Evolutionary conservation across 2,888 invertebrate genomes (phyloP).

Genomic region (Cotesia congregata): DNA sequence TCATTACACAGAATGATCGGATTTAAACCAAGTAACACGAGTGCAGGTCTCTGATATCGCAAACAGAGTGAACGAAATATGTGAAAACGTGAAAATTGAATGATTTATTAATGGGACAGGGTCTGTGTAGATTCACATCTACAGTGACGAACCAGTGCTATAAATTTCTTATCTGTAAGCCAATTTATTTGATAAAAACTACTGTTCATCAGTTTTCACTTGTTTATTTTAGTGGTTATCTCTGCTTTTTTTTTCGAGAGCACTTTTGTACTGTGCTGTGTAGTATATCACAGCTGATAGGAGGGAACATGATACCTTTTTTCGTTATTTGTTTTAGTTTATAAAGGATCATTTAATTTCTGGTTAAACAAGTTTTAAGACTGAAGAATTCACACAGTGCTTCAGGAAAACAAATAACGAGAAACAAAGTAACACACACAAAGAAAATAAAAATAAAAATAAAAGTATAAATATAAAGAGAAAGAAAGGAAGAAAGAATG

Average conservation of each 20-base stretch:
- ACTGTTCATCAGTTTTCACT: background rate
- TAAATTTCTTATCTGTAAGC: background rate
- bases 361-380: slow-evolving; percentile 1
- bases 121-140: background rate
- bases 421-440: slow-evolving; percentile 40
- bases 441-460: slow-evolving; percentile 29
- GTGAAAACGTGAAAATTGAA: slow-evolving; percentile 33
- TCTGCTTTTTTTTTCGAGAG: background rate
- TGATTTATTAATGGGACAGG: slow-evolving; percentile 21
- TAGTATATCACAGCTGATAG: background rate
- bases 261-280: background rate
- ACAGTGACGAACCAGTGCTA: background rate
- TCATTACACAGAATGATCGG: slow-evolving; percentile 39
- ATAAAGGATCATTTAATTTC: background rate
- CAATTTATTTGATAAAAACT: background rate
- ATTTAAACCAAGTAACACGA: slow-evolving; percentile 31
- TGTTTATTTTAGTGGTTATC: background rate
- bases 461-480: slow-evolving; percentile 18
- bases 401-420: slow-evolving; percentile 16
- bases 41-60: slow-evolving; percentile 38
- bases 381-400: background rate
- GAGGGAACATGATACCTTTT: background rate
- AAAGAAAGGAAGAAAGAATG: slow-evolving; percentile 4
- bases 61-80: background rate
- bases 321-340: background rate